Conservation (phyloP, 2,888 invertebrate genomes). For the Galeruca laticollis region DNA sequence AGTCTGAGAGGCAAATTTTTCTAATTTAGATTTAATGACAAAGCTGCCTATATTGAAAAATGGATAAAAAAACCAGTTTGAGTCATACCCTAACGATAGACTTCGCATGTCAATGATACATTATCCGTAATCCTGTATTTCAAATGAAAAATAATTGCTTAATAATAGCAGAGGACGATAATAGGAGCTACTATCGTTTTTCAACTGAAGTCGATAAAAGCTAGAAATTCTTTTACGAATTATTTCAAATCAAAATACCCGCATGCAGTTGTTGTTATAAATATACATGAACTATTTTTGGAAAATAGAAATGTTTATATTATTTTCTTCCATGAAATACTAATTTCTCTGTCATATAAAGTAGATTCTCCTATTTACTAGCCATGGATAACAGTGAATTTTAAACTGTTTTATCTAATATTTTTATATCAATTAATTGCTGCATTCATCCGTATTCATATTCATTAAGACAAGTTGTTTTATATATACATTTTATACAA, state of each 20-base stretch:
- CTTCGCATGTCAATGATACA: constrained; percentile 16
- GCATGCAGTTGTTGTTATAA: constrained; percentile 2
- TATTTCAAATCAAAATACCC: not conserved
- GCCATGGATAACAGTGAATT: no score
- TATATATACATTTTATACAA: no score
- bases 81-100: constrained; percentile 17
- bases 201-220: constrained; percentile 9
- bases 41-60: not conserved
- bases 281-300: not conserved
- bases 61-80: constrained; percentile 5
- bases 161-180: constrained; percentile 17
- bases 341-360: no score
- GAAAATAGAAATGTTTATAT: no score
- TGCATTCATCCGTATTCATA: no score
- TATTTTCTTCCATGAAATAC: no score
- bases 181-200: constrained; percentile 13
- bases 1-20: not conserved
- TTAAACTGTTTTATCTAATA: no score
- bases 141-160: constrained; percentile 23
- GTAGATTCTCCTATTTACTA: no score
- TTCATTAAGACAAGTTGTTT: no score
- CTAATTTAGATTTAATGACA: constrained; percentile 17
- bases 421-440: no score
- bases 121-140: constrained; percentile 18
- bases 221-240: constrained; percentile 7